These are phyloP conservation scores for Artemia sp. DNA, from an alignment of 2,888 invertebrate genomes.

Conservation along the genomic window DNA sequence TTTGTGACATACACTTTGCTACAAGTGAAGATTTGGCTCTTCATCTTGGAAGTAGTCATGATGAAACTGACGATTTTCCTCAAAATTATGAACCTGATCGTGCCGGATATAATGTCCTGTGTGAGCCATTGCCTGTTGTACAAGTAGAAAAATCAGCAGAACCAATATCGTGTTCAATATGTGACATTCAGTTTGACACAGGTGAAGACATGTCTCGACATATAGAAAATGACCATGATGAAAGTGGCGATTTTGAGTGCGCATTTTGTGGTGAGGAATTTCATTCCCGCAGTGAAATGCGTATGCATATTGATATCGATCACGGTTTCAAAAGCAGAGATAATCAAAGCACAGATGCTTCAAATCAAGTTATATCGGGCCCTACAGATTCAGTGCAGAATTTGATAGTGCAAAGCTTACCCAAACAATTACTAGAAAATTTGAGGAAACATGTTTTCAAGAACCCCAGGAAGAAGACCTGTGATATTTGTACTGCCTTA, in stretches of 20 bases:
- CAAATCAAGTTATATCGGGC: no score
- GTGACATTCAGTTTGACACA: neutral
- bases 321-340: neutral
- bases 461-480: neutral
- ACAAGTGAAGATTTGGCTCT: neutral
- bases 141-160: neutral
- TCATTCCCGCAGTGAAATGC: neutral
- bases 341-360: no score
- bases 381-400: neutral
- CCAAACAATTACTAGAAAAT: neutral
- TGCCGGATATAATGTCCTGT: no score
- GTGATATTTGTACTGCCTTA: constrained; percentile 3
- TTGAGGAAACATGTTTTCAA: neutral
- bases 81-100: no score
- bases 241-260: constrained; percentile 2
- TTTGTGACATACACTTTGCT: no score
- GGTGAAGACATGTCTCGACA: neutral
- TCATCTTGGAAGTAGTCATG: neutral
- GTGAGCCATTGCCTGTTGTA: no score
- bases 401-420: neutral
- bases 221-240: neutral
- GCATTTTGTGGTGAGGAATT: constrained; percentile 2
- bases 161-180: neutral
- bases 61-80: neutral
- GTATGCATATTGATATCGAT: constrained; percentile 5